Conservation (phyloP, 2,888 invertebrate species). For the Corythucha ciliata region DNA sequence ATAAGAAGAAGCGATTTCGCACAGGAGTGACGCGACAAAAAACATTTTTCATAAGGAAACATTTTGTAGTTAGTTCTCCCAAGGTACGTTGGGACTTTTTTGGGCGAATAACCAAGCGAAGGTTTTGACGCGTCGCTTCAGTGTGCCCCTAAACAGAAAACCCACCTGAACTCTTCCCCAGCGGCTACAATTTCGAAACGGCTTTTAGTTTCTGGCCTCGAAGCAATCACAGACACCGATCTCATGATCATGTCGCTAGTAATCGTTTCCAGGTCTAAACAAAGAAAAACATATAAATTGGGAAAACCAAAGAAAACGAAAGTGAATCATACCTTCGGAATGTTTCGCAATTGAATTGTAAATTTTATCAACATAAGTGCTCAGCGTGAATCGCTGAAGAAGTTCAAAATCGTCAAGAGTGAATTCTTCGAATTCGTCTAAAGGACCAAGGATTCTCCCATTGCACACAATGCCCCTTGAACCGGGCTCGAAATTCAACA, state of each 20-base stretch:
- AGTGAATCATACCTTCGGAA: slow-evolving; percentile 49
- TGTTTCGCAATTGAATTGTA: slow-evolving; percentile 46
- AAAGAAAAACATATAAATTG: slow-evolving; percentile 38
- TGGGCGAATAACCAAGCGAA: neutral
- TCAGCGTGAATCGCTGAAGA: slow-evolving; percentile 57
- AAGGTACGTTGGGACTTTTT: neutral
- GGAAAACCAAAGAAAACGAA: neutral
- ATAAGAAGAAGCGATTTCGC: too few species aligned
- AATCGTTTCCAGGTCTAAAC: slow-evolving; percentile 43
- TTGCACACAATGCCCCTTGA: slow-evolving; percentile 72
- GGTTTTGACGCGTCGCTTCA: too few species aligned
- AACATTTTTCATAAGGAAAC: too few species aligned
- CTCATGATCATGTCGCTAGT: slow-evolving; percentile 68
- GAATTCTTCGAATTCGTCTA: slow-evolving; percentile 63
- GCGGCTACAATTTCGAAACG: slow-evolving; percentile 61
- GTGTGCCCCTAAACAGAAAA: slow-evolving; percentile 1
- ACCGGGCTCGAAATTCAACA: slow-evolving; percentile 57
- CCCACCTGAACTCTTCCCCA: slow-evolving; percentile 49
- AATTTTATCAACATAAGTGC: slow-evolving; percentile 36
- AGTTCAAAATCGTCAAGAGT: slow-evolving; percentile 80
- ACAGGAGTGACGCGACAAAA: too few species aligned
- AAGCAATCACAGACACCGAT: slow-evolving; percentile 65
- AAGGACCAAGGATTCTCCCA: slow-evolving; percentile 79
- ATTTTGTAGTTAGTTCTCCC: neutral
- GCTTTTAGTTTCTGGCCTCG: slow-evolving; percentile 58